Evolutionary conservation across 1,140 invertebrate genomes (phyloP).

Genomic region (Heliconius eleuchia): DNA sequence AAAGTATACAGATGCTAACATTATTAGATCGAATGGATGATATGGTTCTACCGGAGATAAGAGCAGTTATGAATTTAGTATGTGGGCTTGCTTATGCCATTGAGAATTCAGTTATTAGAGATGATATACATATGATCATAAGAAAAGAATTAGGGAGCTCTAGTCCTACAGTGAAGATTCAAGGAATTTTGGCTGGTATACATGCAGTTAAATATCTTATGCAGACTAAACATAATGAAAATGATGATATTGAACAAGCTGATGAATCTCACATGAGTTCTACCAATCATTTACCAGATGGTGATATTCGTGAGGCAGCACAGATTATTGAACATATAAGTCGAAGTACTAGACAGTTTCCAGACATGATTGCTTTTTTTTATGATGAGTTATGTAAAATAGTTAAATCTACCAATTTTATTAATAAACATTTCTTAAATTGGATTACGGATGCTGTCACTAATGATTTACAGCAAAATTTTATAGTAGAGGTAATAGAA

Average conservation of each 20-base stretch:
- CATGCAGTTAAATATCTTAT: slow-evolving; percentile 77
- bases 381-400: slow-evolving; percentile 87
- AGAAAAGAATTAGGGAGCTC: slow-evolving; percentile 75
- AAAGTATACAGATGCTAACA: slow-evolving; percentile 73
- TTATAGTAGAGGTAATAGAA: slow-evolving; percentile 75
- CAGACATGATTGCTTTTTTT: slow-evolving; percentile 84
- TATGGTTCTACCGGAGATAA: slow-evolving; percentile 66
- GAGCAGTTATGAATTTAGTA: slow-evolving; percentile 73
- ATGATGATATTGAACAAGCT: slow-evolving; percentile 49
- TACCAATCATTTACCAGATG: slow-evolving; percentile 60
- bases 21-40: slow-evolving; percentile 72
- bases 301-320: slow-evolving; percentile 69
- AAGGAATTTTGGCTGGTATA: slow-evolving; percentile 74
- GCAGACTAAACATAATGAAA: slow-evolving; percentile 45
- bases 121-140: slow-evolving; percentile 78
- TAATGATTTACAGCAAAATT: slow-evolving; percentile 83
- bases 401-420: slow-evolving; percentile 72
- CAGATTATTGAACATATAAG: slow-evolving; percentile 72
- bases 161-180: slow-evolving; percentile 65
- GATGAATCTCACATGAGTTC: slow-evolving; percentile 53
- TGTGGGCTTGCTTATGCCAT: slow-evolving; percentile 73
- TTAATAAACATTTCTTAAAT: slow-evolving; percentile 83
- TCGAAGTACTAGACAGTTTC: slow-evolving; percentile 66
- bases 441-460: slow-evolving; percentile 83
- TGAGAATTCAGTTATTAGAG: slow-evolving; percentile 72